These are phyloP conservation scores for Equus quagga DNA, from an alignment of 2,113 vertebrate species.

Conservation along the genomic window DNA sequence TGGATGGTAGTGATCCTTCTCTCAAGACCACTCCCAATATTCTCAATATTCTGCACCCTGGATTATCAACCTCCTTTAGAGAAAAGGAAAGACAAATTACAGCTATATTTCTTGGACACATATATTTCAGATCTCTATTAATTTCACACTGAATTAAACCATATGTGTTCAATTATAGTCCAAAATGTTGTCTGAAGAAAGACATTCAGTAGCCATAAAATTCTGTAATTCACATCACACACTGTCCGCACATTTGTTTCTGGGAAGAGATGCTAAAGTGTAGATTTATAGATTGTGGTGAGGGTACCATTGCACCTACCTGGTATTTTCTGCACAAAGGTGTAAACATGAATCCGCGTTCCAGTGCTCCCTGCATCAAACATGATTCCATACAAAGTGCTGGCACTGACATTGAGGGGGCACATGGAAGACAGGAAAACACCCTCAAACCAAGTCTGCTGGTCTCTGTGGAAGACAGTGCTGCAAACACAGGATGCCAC, in stretches of 20 bases:
- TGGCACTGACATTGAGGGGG: slow-evolving; percentile 84
- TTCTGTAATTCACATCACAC: not conserved
- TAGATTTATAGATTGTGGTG: not conserved
- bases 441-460: slow-evolving; percentile 91
- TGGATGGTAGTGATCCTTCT: slow-evolving; percentile 6
- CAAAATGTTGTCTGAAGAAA: slow-evolving; percentile 47
- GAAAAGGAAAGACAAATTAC: slow-evolving; percentile 17
- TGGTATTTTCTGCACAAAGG: slow-evolving; percentile 95
- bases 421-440: slow-evolving; percentile 91
- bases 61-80: slow-evolving; percentile 1
- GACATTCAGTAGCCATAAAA: not conserved
- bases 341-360: slow-evolving; percentile 98
- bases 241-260: not conserved
- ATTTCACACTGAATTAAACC: slow-evolving; percentile 37
- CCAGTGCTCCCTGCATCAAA: slow-evolving; percentile 99
- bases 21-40: not conserved
- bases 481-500: slow-evolving; percentile 86
- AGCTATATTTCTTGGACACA: slow-evolving; percentile 23
- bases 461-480: slow-evolving; percentile 89
- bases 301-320: slow-evolving; percentile 84
- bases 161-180: not conserved
- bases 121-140: slow-evolving; percentile 51
- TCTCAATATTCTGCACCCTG: slow-evolving; percentile 2
- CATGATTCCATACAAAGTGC: slow-evolving; percentile 96
- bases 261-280: not conserved